Evolutionary conservation across 1,140 invertebrate species (phyloP), one percentile per base, ranked within the genome.

Genomic region (Leptoteleia sp.): DNA sequence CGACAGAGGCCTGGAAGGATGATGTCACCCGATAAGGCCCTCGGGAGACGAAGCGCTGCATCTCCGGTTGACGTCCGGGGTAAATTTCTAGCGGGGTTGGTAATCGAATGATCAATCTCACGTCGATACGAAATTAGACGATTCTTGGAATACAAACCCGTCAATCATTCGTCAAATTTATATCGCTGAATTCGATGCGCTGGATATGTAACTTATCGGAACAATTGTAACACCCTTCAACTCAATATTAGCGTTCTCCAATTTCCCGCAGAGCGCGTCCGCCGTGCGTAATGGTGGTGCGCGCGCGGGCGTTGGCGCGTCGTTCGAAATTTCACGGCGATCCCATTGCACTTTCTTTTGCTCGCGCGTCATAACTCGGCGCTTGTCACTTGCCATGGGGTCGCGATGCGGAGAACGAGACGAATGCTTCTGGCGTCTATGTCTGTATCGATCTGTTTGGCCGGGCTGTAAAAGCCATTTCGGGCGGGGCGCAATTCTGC

Each of bases 371-470:
- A 42, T 42, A 8, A 40, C 50, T 40, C 16, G 6, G 22, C 3
- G 12, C 35, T n/a, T n/a, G 50, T 40, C 35, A 27, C 22, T 64
- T 40, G 16, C 8, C 16, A 64, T 64, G 48, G 62, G 47, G 17
- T 6, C 6, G 50, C 45, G 64, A 47, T 9, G 11, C 9, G 40
- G 15, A 4, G 33, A 38, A 48, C 33, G 12, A 17, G 17, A 70
- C 16, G n/a, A 59, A 22, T 43, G 55, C 68, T 78, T 82, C 72
- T 82, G 76, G 70, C 76, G 80, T 70, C 80, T 75, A 81, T 81
- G 78, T 84, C 81, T 82, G 76, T 86, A 86, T 86, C 80, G 84
- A 86, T 86, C 83, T 86, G 84, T 73, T 71, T 76, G 83, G 81
- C 77, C 71, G 73, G 81, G 78, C 45, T 70, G 65, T 80, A 82